phyloP scores from a whole-genome alignment of 2,113 vertebrate genomes.

The Mustela nigripes region DNA sequence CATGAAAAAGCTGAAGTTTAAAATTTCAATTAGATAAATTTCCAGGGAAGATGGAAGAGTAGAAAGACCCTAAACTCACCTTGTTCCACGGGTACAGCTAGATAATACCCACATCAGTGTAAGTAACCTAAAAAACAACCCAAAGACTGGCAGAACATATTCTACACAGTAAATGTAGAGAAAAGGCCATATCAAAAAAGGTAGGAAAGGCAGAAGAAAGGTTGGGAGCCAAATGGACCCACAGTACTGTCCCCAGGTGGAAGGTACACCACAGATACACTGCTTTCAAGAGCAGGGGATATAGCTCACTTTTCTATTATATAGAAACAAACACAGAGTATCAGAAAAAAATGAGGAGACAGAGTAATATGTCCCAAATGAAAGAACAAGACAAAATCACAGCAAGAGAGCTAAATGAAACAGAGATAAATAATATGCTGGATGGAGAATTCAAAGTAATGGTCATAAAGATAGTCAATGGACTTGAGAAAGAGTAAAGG shows the following conservation, averaged over 20 bases:
- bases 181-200: background rate
- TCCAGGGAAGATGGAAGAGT: background rate
- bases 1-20: background rate
- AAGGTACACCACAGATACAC: background rate
- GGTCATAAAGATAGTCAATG: background rate
- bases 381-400: background rate
- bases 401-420: background rate
- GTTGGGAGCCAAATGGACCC: background rate
- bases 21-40: background rate
- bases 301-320: background rate
- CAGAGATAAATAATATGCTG: background rate
- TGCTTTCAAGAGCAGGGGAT: background rate
- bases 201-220: background rate
- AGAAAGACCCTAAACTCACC: background rate
- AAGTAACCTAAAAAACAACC: background rate
- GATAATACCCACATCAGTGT: background rate
- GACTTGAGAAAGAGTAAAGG: background rate
- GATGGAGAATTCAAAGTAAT: background rate
- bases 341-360: background rate
- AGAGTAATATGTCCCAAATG: background rate
- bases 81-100: background rate
- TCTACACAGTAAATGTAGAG: background rate
- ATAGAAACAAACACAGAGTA: background rate
- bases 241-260: background rate
- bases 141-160: background rate